Conservation (phyloP, 2,888 invertebrate genomes). For the Mesorhabditis sp. region DNA sequence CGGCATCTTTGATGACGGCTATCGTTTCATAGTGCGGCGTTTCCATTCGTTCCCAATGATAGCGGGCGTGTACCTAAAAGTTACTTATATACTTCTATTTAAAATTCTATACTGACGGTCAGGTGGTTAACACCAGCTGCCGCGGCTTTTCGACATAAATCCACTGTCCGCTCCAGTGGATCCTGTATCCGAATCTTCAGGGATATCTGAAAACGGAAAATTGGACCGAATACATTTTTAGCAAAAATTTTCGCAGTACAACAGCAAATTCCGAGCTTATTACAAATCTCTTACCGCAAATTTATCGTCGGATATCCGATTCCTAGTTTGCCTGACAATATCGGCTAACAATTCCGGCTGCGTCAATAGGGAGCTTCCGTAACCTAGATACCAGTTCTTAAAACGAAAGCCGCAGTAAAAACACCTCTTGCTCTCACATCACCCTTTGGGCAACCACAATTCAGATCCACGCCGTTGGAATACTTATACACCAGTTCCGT, state of each 20-base stretch:
- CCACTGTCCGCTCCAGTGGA: constrained; percentile 72
- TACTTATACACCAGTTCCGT: constrained; percentile 77
- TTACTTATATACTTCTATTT: constrained; percentile 56
- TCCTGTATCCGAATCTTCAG: constrained; percentile 82
- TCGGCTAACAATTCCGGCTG: constrained; percentile 79
- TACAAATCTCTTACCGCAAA: constrained; percentile 66
- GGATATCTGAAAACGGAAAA: constrained; percentile 65
- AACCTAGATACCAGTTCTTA: constrained; percentile 18
- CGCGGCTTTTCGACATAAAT: constrained; percentile 63
- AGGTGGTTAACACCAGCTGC: constrained; percentile 67
- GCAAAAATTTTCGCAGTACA: neutral
- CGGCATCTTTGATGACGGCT: constrained; percentile 60
- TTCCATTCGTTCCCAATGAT: constrained; percentile 69
- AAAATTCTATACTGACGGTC: constrained; percentile 66
- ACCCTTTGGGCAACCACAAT: constrained; percentile 92
- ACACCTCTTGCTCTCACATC: constrained; percentile 45
- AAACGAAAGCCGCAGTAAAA: constrained; percentile 10
- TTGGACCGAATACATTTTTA: neutral
- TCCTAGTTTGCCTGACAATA: constrained; percentile 74
- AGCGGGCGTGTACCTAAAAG: constrained; percentile 61
- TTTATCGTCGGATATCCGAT: constrained; percentile 68
- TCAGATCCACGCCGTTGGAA: constrained; percentile 87
- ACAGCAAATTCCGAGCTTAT: neutral
- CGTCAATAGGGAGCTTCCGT: constrained; percentile 34
- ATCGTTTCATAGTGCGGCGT: constrained; percentile 71